Evolutionary conservation across 2,113 vertebrate genomes (phyloP).

Genomic region (Egretta garzetta): DNA sequence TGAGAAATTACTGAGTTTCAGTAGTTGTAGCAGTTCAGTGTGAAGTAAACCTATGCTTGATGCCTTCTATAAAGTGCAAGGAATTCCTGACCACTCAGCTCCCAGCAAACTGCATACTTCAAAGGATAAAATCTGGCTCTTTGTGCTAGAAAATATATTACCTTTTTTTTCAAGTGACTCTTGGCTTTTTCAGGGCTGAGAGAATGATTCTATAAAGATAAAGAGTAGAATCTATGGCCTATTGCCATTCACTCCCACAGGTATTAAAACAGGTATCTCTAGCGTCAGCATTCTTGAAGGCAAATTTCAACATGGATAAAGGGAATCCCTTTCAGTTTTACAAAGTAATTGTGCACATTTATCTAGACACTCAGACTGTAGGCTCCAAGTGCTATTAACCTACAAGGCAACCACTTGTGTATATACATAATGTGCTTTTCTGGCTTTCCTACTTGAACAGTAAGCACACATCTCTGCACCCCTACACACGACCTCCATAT

Average conservation of each 20-base stretch:
- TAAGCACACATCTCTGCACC: neutral
- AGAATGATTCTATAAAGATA: neutral
- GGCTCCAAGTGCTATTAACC: slow-evolving; percentile 42
- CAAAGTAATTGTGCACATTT: slow-evolving; percentile 18
- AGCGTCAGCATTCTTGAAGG: neutral
- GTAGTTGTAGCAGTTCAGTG: neutral
- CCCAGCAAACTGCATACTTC: neutral
- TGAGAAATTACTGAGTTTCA: neutral
- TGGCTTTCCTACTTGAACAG: slow-evolving; percentile 24
- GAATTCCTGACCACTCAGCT: neutral
- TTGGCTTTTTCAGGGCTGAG: slow-evolving; percentile 13
- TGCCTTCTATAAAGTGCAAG: neutral
- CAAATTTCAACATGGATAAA: slow-evolving; percentile 29
- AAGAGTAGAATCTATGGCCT: neutral
- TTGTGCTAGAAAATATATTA: neutral
- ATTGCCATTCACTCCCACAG: neutral
- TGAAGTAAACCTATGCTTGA: neutral
- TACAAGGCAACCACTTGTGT: neutral
- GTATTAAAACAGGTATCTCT: slow-evolving; percentile 17
- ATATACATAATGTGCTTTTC: slow-evolving; percentile 29
- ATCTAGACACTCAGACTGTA: slow-evolving; percentile 1
- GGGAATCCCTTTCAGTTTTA: slow-evolving; percentile 33
- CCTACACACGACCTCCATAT: neutral
- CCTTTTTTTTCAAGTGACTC: neutral
- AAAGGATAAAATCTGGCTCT: neutral